phyloP scores from a whole-genome alignment of 64 coral and sea anemone genomes.

The Cladopsammia gracilis region DNA sequence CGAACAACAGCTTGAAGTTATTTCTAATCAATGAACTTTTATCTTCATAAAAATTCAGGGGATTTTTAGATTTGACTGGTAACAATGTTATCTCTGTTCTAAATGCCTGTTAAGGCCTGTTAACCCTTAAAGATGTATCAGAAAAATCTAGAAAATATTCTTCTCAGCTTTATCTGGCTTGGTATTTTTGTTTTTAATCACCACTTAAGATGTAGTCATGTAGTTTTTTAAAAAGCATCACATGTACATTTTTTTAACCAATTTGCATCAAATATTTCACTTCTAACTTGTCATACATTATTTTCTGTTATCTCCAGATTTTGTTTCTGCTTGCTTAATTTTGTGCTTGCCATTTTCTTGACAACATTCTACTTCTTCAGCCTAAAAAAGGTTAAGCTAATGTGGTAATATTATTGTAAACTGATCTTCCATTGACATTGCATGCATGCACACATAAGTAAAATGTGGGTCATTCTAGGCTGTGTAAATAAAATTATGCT shows the following conservation, averaged over 20 bases:
- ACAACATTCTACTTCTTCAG: background rate
- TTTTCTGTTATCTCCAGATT: no score
- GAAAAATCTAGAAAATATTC: no score
- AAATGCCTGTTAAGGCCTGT: background rate
- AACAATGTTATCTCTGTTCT: background rate
- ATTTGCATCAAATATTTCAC: background rate
- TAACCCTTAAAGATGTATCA: no score
- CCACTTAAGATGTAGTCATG: no score
- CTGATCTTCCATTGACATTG: background rate
- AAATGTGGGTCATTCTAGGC: background rate
- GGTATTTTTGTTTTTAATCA: no score
- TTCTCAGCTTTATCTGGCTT: no score
- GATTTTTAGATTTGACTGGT: background rate
- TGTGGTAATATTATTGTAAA: background rate
- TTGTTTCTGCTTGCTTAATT: no score
- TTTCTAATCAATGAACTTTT: constrained; percentile 1
- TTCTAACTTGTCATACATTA: background rate
- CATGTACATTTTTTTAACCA: no score
- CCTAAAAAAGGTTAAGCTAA: background rate
- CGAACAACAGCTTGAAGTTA: background rate
- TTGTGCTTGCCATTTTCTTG: background rate
- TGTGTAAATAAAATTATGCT: no score
- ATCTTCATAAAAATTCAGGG: background rate
- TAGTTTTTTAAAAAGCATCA: no score
- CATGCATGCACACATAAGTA: background rate